Conservation (phyloP, 2,888 invertebrate species). For the Callosobruchus maculatus region DNA sequence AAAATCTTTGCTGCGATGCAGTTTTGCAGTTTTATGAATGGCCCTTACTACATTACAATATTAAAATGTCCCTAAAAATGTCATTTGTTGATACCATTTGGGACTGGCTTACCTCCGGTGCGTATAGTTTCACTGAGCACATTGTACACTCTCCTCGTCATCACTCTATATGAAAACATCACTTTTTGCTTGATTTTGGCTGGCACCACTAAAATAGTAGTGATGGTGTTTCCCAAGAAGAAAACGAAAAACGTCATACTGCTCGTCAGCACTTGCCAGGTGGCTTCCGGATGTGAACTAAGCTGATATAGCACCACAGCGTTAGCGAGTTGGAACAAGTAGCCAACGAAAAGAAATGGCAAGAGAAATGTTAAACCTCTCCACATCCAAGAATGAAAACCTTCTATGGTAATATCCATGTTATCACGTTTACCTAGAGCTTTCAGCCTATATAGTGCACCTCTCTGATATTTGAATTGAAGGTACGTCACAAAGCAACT, state of each 20-base stretch:
- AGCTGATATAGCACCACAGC: constrained; percentile 83
- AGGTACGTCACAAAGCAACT: constrained; percentile 63
- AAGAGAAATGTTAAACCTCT: constrained; percentile 90
- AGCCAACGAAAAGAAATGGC: constrained; percentile 92
- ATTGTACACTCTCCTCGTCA: constrained; percentile 24
- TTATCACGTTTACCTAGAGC: constrained; percentile 95
- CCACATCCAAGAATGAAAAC: constrained; percentile 99
- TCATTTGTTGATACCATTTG: not conserved
- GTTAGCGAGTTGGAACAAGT: constrained; percentile 92
- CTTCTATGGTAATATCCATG: constrained; percentile 99
- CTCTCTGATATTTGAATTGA: constrained; percentile 69
- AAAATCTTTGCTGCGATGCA: too few relatives aligned
- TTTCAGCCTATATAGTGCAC: constrained; percentile 62
- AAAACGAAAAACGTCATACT: constrained; percentile 79
- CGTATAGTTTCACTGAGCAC: constrained; percentile 13
- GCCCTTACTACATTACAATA: not conserved
- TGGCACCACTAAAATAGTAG: constrained; percentile 83
- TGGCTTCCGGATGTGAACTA: constrained; percentile 70
- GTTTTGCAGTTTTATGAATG: too few relatives aligned
- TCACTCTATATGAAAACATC: constrained; percentile 25
- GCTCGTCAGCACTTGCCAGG: constrained; percentile 90
- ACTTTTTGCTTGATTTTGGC: constrained; percentile 61
- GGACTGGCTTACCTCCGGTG: not conserved
- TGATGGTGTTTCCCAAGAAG: constrained; percentile 84
- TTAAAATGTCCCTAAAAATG: not conserved